These are phyloP conservation scores for Neria commutata DNA, from an alignment of 2,888 invertebrate genomes.

Conservation along the genomic window DNA sequence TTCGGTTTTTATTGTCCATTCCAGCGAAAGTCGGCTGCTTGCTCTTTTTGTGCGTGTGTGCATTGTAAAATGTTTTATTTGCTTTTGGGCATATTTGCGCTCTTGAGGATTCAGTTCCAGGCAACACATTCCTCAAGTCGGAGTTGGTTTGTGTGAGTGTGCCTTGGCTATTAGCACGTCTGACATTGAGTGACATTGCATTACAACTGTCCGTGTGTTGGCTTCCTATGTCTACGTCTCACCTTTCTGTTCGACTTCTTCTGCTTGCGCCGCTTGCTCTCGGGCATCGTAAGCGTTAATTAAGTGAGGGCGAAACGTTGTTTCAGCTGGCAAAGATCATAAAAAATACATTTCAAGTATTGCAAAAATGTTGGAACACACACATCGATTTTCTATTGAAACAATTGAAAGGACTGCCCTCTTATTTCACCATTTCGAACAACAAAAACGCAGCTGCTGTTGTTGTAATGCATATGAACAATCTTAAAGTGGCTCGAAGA, in stretches of 20 bases:
- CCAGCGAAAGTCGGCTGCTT: not conserved
- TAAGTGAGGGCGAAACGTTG: conserved; percentile 4
- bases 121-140: not conserved
- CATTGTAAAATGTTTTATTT: not conserved
- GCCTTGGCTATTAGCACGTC: conserved; percentile 29
- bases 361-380: conserved; percentile 16
- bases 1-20: conserved; percentile 12
- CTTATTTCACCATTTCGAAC: not conserved
- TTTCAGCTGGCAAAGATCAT: conserved; percentile 11
- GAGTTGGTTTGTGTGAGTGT: not conserved
- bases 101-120: conserved; percentile 1
- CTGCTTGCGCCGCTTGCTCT: not conserved
- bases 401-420: conserved; percentile 13
- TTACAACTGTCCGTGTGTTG: conserved; percentile 26
- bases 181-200: conserved; percentile 35
- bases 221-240: conserved; percentile 4
- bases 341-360: not conserved
- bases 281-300: conserved; percentile 13
- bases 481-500: too few species aligned
- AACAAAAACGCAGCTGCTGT: too few species aligned
- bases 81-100: conserved; percentile 22
- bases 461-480: too few species aligned
- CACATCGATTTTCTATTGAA: conserved; percentile 23
- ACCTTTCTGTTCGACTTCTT: not conserved
- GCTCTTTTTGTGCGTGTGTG: conserved; percentile 10